Conservation (phyloP, 2,113 vertebrate species). For the Eclectus roratus region DNA sequence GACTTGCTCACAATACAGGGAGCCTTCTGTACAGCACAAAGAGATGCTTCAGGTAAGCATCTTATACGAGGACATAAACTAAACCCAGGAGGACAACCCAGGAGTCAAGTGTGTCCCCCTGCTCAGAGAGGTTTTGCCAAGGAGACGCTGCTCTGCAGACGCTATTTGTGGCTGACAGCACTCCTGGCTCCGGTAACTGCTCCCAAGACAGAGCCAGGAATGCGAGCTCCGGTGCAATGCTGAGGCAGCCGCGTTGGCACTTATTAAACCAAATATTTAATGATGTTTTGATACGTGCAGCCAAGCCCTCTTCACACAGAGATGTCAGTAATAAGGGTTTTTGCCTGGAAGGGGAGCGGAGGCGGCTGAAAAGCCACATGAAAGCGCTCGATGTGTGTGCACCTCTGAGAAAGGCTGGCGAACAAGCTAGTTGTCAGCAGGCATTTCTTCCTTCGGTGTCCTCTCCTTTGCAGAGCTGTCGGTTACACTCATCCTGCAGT, state of each 20-base stretch:
- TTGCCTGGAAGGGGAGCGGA: background rate
- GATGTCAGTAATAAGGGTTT: background rate
- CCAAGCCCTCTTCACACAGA: background rate
- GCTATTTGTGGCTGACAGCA: background rate
- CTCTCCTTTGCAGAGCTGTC: background rate
- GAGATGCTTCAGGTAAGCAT: background rate
- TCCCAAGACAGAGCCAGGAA: background rate
- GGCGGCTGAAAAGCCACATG: background rate
- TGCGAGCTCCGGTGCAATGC: accelerated
- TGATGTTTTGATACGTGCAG: background rate
- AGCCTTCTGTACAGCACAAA: background rate
- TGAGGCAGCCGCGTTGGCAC: background rate
- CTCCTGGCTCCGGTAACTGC: background rate
- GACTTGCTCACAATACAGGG: accelerated
- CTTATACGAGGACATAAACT: background rate
- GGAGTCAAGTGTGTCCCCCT: background rate
- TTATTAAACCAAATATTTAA: slow-evolving; percentile 25
- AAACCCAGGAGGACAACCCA: background rate
- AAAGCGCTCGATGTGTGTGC: background rate
- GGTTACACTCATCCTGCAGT: background rate
- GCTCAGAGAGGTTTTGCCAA: background rate
- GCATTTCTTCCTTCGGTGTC: background rate
- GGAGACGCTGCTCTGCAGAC: background rate
- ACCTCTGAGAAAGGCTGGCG: background rate
- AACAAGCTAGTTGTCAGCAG: background rate